These are phyloP conservation scores for Ptiloglossa arizonensis DNA, from an alignment of 1,140 invertebrate genomes.

Conservation along the genomic window DNA sequence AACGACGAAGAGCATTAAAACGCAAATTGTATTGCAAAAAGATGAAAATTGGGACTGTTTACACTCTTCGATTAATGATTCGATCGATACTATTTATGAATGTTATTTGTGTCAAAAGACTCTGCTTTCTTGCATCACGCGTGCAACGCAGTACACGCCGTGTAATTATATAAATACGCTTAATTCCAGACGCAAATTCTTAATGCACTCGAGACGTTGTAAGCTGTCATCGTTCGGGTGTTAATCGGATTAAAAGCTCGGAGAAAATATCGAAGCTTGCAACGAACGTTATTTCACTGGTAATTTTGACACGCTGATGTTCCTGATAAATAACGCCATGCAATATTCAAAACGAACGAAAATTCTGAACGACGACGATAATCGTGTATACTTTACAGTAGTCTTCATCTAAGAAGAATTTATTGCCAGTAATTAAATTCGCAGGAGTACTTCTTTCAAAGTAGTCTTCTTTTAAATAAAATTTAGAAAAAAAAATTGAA, in stretches of 20 bases:
- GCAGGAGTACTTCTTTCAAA: too few species aligned
- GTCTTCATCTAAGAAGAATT: too few species aligned
- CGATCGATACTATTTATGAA: background rate
- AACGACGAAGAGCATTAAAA: too few species aligned
- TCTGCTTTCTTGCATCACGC: background rate
- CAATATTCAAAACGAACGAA: background rate
- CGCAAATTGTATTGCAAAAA: too few species aligned
- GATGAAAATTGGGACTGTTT: background rate
- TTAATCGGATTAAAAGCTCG: background rate
- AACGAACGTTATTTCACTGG: background rate
- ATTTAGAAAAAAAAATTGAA: too few species aligned
- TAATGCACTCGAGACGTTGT: background rate
- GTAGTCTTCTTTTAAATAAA: too few species aligned
- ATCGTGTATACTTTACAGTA: too few species aligned
- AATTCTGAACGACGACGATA: too few species aligned
- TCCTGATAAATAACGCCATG: background rate
- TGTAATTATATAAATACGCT: conserved; percentile 41
- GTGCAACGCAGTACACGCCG: background rate
- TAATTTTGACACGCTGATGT: background rate
- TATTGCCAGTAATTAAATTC: too few species aligned
- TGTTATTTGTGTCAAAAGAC: background rate
- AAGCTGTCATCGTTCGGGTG: background rate
- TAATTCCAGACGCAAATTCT: conserved; percentile 16
- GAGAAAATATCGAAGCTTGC: background rate
- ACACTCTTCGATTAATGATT: background rate